Evolutionary conservation across 1,140 invertebrate genomes (phyloP), one percentile per base, ranked within the genome.

Genomic region (Drosophila burlai): DNA sequence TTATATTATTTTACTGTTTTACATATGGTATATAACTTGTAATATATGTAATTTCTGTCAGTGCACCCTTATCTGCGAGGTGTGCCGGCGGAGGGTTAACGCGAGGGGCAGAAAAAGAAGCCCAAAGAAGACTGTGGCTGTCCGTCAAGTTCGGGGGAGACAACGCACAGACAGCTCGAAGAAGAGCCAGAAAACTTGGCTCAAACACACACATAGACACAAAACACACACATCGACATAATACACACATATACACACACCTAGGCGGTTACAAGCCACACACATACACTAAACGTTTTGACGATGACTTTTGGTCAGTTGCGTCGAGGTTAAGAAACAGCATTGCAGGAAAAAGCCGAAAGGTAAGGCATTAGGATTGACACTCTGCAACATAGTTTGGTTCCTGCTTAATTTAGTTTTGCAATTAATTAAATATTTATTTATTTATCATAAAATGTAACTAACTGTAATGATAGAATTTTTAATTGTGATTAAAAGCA

Each of bases 101-200:
- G 18, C 31, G 38, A 36, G 46, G 46, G 18, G 16, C 3, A 47
- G 5, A 16, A 40, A 16, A 21, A 55, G 36, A 18, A 42, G 58
- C n/a, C 8, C 15, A 43, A 60, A 76, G 52, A 76, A 60, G 47
- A 68, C 67, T 57, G 52, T 46, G 47, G 43, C 81, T 80, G 81
- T 83, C 81, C 74, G 52, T 83, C 81, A 82, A 69, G 52, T 62
- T 77, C 54, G 57, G 47, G 43, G 50, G 50, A 64, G 62, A 64
- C 62, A 43, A 64, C 62, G 49, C 62, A 64, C 62, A 64, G 62
- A 64, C 62, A 54, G 61, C 47, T 42, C 36, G 7, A 34, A 65
- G 21, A 52, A 65, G 21, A 36, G 24, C 26, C 18, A 0, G n/a
- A 49, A 47, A 46, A 67, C 21, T 10, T 2, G 31, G 59, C 43